phyloP scores from a whole-genome alignment of 2,797 vertebrate genomes.

The Manis crassicaudata region DNA sequence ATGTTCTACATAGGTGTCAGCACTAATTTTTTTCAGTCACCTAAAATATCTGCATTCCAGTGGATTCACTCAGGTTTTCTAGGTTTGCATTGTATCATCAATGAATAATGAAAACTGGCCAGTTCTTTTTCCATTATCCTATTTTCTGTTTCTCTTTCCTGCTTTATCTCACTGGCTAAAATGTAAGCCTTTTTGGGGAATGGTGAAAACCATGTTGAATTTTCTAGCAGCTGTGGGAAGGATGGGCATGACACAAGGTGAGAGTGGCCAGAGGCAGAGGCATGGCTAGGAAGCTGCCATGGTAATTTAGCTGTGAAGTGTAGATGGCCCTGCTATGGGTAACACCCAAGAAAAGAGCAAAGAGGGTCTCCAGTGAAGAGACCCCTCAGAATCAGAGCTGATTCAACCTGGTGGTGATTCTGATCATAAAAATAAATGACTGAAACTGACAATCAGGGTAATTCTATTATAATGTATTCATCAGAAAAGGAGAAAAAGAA shows the following conservation, averaged over 20 bases:
- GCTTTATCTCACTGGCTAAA: constrained; percentile 3
- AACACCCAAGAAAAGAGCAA: background rate
- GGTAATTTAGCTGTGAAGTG: background rate
- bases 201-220: background rate
- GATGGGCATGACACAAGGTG: background rate
- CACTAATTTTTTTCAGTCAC: constrained; percentile 24
- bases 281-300: accelerated
- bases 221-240: background rate
- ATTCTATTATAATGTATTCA: background rate
- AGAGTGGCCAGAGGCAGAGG: background rate
- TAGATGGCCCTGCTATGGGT: accelerated
- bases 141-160: constrained; percentile 29
- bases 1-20: background rate
- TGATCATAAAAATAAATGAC: background rate
- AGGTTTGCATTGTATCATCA: constrained; percentile 34
- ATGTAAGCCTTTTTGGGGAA: background rate
- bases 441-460: background rate
- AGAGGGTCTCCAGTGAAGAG: background rate
- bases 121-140: background rate
- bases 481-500: background rate
- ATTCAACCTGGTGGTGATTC: background rate
- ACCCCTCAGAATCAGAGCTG: background rate
- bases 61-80: constrained; percentile 38
- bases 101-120: constrained; percentile 50
- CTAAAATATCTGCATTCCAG: constrained; percentile 23